phyloP scores from a whole-genome alignment of 2,888 invertebrate genomes.

The Cheilosia soror region DNA sequence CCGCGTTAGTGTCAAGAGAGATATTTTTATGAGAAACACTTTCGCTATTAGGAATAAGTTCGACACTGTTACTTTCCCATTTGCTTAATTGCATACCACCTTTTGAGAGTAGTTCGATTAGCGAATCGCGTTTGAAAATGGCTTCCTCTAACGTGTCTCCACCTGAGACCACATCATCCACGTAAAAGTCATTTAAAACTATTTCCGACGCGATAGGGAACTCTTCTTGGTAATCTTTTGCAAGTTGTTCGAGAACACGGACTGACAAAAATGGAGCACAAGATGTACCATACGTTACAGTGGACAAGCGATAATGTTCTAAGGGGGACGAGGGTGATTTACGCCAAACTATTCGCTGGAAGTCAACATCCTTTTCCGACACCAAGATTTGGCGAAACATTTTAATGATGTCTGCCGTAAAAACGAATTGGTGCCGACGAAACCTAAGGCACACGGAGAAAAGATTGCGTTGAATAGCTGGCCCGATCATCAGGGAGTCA shows the following conservation, averaged over 20 bases:
- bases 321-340: neutral
- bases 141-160: neutral
- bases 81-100: too few relatives aligned
- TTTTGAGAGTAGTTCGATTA: too few relatives aligned
- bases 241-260: too few relatives aligned
- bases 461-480: neutral
- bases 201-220: too few relatives aligned
- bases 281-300: too few relatives aligned
- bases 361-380: neutral
- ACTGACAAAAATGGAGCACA: too few relatives aligned
- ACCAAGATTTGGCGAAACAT: neutral
- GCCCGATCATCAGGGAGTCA: neutral
- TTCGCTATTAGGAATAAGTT: neutral
- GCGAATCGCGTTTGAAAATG: neutral
- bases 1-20: too few relatives aligned
- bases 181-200: too few relatives aligned
- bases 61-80: neutral
- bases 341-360: neutral
- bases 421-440: constrained; percentile 15
- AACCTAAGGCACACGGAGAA: neutral
- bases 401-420: neutral
- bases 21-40: neutral
- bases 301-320: too few relatives aligned
- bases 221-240: too few relatives aligned
- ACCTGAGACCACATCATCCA: neutral